Conservation (phyloP, 2,113 vertebrate species). For the Equus quagga region DNA sequence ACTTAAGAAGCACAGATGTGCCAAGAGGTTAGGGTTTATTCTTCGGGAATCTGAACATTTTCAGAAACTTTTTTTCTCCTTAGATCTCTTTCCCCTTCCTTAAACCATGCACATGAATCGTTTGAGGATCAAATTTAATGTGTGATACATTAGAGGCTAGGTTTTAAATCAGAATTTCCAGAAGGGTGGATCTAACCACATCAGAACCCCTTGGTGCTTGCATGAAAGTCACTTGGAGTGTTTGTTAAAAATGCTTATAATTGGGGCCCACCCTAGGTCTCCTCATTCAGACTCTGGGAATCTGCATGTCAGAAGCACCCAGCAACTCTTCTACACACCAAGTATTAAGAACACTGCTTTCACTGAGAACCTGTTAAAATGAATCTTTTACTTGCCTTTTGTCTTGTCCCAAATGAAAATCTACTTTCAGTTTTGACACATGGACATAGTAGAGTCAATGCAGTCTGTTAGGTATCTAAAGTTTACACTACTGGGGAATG, state of each 20-base stretch:
- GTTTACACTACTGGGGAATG: not conserved
- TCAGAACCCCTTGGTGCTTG: not conserved
- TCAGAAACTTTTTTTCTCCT: slow-evolving; percentile 6
- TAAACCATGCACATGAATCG: not conserved
- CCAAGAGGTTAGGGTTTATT: slow-evolving; percentile 6
- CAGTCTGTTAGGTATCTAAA: not conserved
- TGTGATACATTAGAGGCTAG: not conserved
- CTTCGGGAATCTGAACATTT: slow-evolving; percentile 32
- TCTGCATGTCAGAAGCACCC: not conserved
- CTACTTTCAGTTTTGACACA: not conserved
- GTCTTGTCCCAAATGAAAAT: not conserved
- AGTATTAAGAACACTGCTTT: not conserved
- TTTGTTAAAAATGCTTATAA: not conserved
- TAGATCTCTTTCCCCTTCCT: not conserved
- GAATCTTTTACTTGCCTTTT: not conserved
- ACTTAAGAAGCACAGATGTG: not conserved
- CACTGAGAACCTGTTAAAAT: not conserved
- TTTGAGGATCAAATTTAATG: not conserved
- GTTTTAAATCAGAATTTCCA: slow-evolving; percentile 42
- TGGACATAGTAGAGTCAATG: not conserved
- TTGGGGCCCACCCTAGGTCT: not conserved
- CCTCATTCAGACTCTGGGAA: not conserved
- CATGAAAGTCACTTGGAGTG: not conserved
- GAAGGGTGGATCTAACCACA: not conserved
- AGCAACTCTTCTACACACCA: not conserved